Evolutionary conservation across 2,888 invertebrate genomes (phyloP).

Genomic region (Chrysotoxum bicinctum): DNA sequence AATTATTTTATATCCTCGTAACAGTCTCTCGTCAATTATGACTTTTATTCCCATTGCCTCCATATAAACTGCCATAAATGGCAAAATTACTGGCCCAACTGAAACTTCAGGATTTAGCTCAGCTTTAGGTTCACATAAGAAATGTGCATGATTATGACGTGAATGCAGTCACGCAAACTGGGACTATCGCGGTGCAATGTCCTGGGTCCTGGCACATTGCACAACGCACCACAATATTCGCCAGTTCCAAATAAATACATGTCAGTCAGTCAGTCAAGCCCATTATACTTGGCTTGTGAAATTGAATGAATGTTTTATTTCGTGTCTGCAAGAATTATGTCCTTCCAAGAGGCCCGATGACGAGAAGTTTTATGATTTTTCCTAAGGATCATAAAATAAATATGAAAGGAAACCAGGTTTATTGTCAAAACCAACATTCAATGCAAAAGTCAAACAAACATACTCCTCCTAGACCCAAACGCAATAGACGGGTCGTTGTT

Average conservation of each 20-base stretch:
- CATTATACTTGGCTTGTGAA: not conserved
- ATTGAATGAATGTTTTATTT: slow-evolving; percentile 58
- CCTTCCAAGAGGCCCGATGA: slow-evolving; percentile 19
- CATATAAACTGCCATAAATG: slow-evolving; percentile 64
- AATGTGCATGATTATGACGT: slow-evolving; percentile 53
- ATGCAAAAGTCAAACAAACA: slow-evolving; percentile 60
- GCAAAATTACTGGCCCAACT: slow-evolving; percentile 49
- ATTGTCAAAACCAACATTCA: slow-evolving; percentile 32
- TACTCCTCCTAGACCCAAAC: not conserved
- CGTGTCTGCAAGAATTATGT: slow-evolving; percentile 33
- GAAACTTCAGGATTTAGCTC: slow-evolving; percentile 58
- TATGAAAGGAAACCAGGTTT: slow-evolving; percentile 1
- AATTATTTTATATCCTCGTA: slow-evolving; percentile 73
- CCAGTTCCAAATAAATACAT: slow-evolving; percentile 38
- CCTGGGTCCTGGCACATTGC: slow-evolving; percentile 52
- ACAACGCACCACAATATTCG: slow-evolving; percentile 19
- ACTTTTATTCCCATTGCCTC: slow-evolving; percentile 66
- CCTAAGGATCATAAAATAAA: slow-evolving; percentile 52
- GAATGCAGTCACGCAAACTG: slow-evolving; percentile 66
- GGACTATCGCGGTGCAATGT: slow-evolving; percentile 65
- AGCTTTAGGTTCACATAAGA: slow-evolving; percentile 13
- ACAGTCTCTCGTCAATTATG: slow-evolving; percentile 73
- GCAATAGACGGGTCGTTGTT: slow-evolving; percentile 36
- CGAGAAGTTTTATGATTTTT: slow-evolving; percentile 45
- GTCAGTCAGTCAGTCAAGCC: slow-evolving; percentile 31